A percentile compares a stretch with the other conserved stretches of the same genome.
Conservation (phyloP, 2,797 vertebrate genomes). For the Oreochromis grahami region DNA sequence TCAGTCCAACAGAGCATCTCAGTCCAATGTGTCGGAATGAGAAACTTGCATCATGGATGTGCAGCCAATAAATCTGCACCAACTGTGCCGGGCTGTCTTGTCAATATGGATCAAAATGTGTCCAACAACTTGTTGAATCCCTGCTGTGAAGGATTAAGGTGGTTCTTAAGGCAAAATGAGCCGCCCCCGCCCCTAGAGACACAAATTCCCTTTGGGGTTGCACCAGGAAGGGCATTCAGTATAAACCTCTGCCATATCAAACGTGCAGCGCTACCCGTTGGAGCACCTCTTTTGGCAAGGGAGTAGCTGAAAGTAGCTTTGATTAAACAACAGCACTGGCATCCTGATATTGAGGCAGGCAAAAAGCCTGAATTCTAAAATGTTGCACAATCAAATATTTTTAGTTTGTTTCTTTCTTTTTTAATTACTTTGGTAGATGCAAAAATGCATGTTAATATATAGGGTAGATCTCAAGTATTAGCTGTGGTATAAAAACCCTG, state of each 20-base stretch:
- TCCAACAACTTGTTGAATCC: neutral
- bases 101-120: neutral
- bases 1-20: neutral
- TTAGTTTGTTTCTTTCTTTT: neutral
- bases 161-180: neutral
- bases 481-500: neutral
- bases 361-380: neutral
- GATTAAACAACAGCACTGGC: neutral
- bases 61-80: neutral
- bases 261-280: neutral
- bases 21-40: neutral
- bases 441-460: neutral
- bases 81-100: neutral
- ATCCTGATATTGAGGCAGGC: neutral
- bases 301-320: neutral
- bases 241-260: neutral
- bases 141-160: neutral
- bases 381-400: neutral
- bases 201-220: neutral
- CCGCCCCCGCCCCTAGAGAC: fast-evolving
- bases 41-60: neutral
- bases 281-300: neutral
- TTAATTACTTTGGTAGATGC: neutral
- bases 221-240: neutral
- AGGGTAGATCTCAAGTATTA: neutral